These are phyloP conservation scores for Anomalospiza imberbis DNA, from an alignment of 2,797 vertebrate genomes.

Conservation along the genomic window DNA sequence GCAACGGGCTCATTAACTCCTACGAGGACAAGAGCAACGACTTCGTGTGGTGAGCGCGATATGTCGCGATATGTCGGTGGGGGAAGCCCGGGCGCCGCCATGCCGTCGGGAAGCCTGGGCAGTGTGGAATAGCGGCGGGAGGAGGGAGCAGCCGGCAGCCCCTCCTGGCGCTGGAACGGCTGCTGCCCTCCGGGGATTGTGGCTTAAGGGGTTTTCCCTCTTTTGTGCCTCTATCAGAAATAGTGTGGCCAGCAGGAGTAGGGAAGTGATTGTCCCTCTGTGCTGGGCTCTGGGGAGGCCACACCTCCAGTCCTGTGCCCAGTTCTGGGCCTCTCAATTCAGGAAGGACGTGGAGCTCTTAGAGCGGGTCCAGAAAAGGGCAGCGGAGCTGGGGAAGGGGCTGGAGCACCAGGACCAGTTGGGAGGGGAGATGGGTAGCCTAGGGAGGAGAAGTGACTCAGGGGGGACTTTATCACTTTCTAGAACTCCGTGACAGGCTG, in stretches of 20 bases:
- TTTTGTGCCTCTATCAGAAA: not conserved
- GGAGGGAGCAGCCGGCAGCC: not conserved
- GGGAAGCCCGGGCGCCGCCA: not conserved
- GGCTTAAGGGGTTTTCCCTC: not conserved
- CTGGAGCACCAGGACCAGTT: not conserved
- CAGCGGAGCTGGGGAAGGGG: not conserved
- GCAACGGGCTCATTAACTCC: slow-evolving; percentile 93
- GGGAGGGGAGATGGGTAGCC: too few relatives aligned
- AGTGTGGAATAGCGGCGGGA: not conserved
- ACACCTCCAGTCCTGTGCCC: not conserved
- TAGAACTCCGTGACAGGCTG: not conserved
- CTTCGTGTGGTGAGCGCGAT: slow-evolving; percentile 89
- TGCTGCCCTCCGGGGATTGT: not conserved
- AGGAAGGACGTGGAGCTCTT: not conserved
- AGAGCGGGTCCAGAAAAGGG: not conserved
- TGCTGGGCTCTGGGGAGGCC: not conserved
- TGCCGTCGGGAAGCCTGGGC: not conserved
- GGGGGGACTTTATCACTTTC: not conserved
- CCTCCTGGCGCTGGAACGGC: not conserved
- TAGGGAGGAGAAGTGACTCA: not conserved
- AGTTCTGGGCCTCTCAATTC: not conserved
- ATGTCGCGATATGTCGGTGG: not conserved
- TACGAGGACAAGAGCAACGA: slow-evolving; percentile 99
- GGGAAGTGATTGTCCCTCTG: not conserved
- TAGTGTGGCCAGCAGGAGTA: not conserved